These are phyloP conservation scores for Hassar affinis DNA, from an alignment of 2,113 vertebrate genomes.

Conservation along the genomic window DNA sequence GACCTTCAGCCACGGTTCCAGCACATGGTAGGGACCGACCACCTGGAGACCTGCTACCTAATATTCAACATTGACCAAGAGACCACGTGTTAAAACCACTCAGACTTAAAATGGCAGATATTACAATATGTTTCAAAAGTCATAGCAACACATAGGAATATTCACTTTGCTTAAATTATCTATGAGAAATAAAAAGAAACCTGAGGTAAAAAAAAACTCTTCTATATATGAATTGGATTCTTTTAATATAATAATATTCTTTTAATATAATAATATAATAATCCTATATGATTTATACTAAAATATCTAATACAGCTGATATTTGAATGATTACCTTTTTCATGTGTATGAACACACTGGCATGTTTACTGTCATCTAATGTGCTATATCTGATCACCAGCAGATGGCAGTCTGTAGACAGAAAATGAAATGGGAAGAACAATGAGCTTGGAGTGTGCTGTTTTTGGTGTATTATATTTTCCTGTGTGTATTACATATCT, in stretches of 20 bases:
- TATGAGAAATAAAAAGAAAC: background rate
- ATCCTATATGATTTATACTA: background rate
- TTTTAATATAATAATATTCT: background rate
- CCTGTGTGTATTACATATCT: background rate
- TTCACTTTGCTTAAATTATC: background rate
- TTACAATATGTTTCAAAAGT: background rate
- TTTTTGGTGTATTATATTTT: background rate
- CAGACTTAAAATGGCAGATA: background rate
- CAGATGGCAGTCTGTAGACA: constrained; percentile 49
- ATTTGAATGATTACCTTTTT: background rate
- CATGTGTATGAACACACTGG: background rate
- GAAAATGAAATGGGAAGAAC: constrained; percentile 14
- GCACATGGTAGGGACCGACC: constrained; percentile 59
- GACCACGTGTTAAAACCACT: constrained; percentile 39
- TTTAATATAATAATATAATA: background rate
- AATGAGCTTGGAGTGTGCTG: background rate
- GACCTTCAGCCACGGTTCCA: constrained; percentile 63
- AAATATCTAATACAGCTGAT: background rate
- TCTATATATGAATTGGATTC: background rate
- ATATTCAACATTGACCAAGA: constrained; percentile 66
- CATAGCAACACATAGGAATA: background rate
- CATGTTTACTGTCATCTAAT: background rate
- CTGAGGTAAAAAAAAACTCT: background rate
- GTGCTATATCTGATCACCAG: constrained; percentile 12
- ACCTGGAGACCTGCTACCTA: constrained; percentile 64